Percentiles rank a stretch among this genome's conserved stretches.
phyloP scores from a whole-genome alignment of 1,140 invertebrate genomes.

The Cyphomyrmex costatus region DNA sequence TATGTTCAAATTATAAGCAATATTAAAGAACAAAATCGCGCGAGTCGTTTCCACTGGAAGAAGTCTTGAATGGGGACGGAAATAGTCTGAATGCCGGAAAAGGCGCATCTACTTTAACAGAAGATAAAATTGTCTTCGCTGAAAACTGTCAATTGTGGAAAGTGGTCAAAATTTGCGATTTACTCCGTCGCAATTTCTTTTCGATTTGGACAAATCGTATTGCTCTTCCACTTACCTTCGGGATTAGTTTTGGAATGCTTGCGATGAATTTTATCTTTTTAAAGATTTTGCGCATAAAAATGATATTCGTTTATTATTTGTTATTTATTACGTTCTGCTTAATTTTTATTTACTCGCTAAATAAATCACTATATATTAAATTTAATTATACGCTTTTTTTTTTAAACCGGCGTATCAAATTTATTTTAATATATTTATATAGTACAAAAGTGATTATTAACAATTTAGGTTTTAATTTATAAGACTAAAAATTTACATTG shows the following conservation, averaged over 20 bases:
- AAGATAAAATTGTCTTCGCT: slow-evolving; percentile 45
- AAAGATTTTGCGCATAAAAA: not conserved
- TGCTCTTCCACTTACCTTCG: not conserved
- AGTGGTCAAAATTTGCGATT: slow-evolving; percentile 56
- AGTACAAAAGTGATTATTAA: not conserved
- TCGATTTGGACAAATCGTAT: slow-evolving; percentile 28
- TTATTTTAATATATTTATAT: not conserved
- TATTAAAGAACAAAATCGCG: slow-evolving; percentile 3
- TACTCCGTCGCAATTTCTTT: slow-evolving; percentile 44
- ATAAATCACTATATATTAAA: not conserved
- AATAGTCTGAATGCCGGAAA: slow-evolving; percentile 48
- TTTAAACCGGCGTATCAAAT: not conserved
- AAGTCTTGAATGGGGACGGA: slow-evolving; percentile 38
- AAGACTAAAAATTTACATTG: not conserved
- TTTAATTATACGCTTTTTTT: not conserved
- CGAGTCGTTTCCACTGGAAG: slow-evolving; percentile 3
- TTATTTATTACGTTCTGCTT: not conserved
- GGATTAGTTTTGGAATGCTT: not conserved
- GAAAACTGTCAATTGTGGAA: slow-evolving; percentile 59
- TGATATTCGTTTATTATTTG: not conserved
- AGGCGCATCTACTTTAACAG: slow-evolving; percentile 44
- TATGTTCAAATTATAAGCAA: slow-evolving; percentile 30
- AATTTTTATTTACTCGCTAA: slow-evolving; percentile 10
- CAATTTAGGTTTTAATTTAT: not conserved
- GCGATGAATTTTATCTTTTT: not conserved